These are phyloP conservation scores for Cataglyphis albicans DNA, from an alignment of 2,888 invertebrate species.

Conservation along the genomic window DNA sequence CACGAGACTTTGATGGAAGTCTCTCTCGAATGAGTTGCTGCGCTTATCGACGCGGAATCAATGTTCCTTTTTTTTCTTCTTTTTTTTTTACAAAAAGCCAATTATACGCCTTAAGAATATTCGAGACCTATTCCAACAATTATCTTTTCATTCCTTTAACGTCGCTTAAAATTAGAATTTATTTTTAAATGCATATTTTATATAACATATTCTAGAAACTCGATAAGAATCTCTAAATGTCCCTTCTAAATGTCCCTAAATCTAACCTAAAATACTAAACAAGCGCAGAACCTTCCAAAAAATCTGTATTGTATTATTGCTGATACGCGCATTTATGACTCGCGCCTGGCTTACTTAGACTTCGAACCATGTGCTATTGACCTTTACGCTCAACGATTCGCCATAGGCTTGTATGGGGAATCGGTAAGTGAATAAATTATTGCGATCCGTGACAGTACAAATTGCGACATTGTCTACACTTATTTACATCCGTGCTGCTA, in stretches of 20 bases:
- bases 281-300: conserved; percentile 25
- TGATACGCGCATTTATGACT: conserved; percentile 59
- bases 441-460: conserved; percentile 48
- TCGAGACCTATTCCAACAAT: background rate
- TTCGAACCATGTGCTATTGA: conserved; percentile 72
- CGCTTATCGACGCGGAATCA: background rate
- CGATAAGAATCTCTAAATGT: background rate
- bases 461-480: conserved; percentile 28
- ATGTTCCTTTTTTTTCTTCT: background rate
- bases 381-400: conserved; percentile 74
- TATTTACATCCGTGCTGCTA: conserved; percentile 7
- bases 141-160: background rate
- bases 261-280: background rate
- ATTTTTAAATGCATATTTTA: background rate
- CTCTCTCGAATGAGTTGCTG: background rate
- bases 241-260: background rate
- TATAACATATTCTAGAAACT: conserved; percentile 6
- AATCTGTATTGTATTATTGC: conserved; percentile 20
- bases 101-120: background rate
- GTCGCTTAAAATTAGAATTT: background rate
- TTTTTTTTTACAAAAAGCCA: background rate
- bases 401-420: conserved; percentile 60
- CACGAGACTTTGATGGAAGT: background rate
- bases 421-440: conserved; percentile 71
- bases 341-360: conserved; percentile 56